Conservation (phyloP, 92 coral and sea anemone species). For the Porites divaricata region DNA sequence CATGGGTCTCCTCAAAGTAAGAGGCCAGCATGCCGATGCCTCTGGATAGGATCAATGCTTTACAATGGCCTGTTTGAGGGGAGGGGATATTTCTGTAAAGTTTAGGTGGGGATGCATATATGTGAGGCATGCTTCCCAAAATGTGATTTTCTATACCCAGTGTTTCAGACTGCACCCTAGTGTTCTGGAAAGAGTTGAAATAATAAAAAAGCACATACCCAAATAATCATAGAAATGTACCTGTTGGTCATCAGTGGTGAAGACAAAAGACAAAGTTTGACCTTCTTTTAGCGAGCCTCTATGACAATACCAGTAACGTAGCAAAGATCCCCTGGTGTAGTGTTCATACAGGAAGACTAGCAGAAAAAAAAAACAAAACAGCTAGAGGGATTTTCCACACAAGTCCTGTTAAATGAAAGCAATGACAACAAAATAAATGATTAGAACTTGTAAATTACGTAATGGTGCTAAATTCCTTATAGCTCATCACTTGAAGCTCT, state of each 20-base stretch:
- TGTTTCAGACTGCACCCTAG: no score
- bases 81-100: no score
- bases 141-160: no score
- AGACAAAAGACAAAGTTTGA: conserved; percentile 30
- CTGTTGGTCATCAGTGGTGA: conserved; percentile 25
- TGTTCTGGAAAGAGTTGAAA: no score
- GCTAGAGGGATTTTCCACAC: conserved; percentile 10
- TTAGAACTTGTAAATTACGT: not conserved
- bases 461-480: no score
- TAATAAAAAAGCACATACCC: not conserved
- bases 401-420: conserved; percentile 7
- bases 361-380: not conserved
- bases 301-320: conserved; percentile 24
- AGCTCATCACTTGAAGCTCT: no score
- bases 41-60: no score
- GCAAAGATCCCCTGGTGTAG: conserved; percentile 22
- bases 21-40: no score
- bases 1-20: no score
- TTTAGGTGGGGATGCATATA: no score
- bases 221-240: not conserved
- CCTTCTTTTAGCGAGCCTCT: conserved; percentile 14
- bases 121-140: no score
- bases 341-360: conserved; percentile 10
- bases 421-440: not conserved
- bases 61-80: no score